These are phyloP conservation scores for Nerophis lumbriciformis DNA, from an alignment of 2,113 vertebrate species.

Conservation along the genomic window DNA sequence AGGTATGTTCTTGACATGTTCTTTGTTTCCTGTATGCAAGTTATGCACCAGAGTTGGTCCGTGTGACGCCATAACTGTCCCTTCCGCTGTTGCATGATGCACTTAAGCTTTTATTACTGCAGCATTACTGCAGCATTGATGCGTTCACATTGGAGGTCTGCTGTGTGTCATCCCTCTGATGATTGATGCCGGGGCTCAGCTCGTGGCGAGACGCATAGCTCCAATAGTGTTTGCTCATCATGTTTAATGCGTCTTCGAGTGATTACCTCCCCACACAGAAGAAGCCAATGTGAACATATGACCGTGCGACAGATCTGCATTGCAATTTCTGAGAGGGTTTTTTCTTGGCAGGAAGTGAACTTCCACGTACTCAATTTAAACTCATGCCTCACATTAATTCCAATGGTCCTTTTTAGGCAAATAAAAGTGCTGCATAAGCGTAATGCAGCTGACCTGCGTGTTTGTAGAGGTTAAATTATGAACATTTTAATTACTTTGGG, in stretches of 20 bases:
- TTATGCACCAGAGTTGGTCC: slow-evolving; percentile 26
- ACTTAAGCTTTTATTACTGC: slow-evolving; percentile 5
- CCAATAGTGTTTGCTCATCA: slow-evolving; percentile 46
- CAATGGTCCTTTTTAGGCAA: background rate
- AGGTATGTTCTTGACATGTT: slow-evolving; percentile 1
- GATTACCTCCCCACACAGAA: slow-evolving; percentile 43
- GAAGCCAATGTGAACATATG: slow-evolving; percentile 15
- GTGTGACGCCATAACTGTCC: slow-evolving; percentile 14
- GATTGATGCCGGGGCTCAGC: slow-evolving; percentile 16
- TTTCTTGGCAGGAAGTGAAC: slow-evolving; percentile 4
- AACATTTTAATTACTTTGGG: slow-evolving; percentile 23
- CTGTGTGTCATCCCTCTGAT: slow-evolving; percentile 32
- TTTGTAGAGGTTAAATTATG: slow-evolving; percentile 7
- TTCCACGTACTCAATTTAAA: background rate
- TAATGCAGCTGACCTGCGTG: background rate
- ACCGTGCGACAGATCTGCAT: slow-evolving; percentile 15
- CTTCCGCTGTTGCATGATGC: slow-evolving; percentile 21
- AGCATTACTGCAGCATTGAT: background rate
- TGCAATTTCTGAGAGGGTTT: slow-evolving; percentile 3
- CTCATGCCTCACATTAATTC: background rate
- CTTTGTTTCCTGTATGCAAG: slow-evolving; percentile 12
- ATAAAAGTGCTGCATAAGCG: background rate
- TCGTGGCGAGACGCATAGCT: slow-evolving; percentile 25
- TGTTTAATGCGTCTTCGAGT: slow-evolving; percentile 48
- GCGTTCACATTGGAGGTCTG: slow-evolving; percentile 30